Percentiles rank a stretch among this genome's conserved stretches.
phyloP scores from a whole-genome alignment of 2,113 vertebrate genomes.

The Chionomys nivalis region DNA sequence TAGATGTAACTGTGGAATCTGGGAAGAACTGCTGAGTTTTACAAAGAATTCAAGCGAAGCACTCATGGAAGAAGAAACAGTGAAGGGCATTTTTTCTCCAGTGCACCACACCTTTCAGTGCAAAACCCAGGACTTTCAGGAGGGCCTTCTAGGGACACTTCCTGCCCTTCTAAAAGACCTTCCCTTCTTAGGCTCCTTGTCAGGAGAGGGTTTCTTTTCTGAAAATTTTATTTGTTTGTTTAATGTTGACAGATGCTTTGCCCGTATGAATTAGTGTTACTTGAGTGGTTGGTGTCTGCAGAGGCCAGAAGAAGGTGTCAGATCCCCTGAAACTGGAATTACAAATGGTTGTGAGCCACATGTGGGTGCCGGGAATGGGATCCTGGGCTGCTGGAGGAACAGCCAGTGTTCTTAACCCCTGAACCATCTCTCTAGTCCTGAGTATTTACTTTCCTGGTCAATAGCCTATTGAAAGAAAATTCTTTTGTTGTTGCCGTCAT shows the following conservation, averaged over 20 bases:
- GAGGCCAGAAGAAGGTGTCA: not conserved
- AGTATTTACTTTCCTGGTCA: not conserved
- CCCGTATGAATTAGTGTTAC: not conserved
- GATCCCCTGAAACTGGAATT: not conserved
- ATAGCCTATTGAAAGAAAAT: not conserved
- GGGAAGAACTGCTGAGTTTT: not conserved
- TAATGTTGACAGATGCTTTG: not conserved
- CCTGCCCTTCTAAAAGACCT: not conserved
- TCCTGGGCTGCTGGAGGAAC: not conserved
- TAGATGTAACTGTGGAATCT: not conserved
- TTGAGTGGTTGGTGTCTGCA: not conserved
- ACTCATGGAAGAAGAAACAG: not conserved
- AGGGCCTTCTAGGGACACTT: not conserved
- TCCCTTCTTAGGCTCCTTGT: not conserved
- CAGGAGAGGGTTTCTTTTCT: not conserved
- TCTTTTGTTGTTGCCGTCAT: not conserved
- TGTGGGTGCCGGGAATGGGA: not conserved
- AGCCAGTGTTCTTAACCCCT: not conserved
- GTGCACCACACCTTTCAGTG: not conserved
- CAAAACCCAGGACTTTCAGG: not conserved
- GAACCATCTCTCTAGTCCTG: not conserved
- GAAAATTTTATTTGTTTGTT: not conserved
- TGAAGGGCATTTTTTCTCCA: not conserved
- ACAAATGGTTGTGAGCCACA: not conserved
- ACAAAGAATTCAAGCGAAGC: not conserved